phyloP scores from a whole-genome alignment of 2,797 vertebrate species.

The Danio jaintianensis region DNA sequence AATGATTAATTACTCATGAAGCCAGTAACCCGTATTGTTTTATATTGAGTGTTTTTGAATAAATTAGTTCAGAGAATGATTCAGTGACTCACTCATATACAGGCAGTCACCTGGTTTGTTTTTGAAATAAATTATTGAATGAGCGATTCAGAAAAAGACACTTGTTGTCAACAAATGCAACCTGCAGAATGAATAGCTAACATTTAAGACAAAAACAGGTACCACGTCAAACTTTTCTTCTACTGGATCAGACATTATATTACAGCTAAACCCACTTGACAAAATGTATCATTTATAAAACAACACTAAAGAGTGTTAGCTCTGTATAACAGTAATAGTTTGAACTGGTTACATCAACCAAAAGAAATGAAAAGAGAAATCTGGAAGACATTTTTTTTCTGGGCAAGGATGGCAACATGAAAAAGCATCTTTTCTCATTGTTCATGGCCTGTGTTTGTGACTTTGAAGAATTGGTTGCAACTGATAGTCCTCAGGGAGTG shows the following conservation, averaged over 20 bases:
- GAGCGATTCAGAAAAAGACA: too few relatives aligned
- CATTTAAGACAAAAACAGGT: too few relatives aligned
- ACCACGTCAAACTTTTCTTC: too few relatives aligned
- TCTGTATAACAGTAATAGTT: background rate
- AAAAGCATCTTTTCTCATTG: slow-evolving; percentile 17
- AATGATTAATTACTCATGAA: too few relatives aligned
- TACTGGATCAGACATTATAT: background rate
- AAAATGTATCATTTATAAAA: background rate
- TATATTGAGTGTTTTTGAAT: too few relatives aligned
- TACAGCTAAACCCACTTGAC: background rate
- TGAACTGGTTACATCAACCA: background rate
- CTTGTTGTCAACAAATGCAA: too few relatives aligned
- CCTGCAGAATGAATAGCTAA: too few relatives aligned
- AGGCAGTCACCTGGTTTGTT: too few relatives aligned
- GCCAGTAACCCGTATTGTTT: too few relatives aligned
- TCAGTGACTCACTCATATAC: too few relatives aligned
- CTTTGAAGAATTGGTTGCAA: slow-evolving; percentile 16
- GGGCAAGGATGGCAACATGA: background rate
- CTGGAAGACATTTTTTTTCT: background rate
- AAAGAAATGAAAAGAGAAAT: background rate
- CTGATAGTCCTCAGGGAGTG: background rate
- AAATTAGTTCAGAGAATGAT: too few relatives aligned
- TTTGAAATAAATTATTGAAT: too few relatives aligned
- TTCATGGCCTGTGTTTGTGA: slow-evolving; percentile 29
- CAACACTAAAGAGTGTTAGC: background rate